Evolutionary conservation across 2,888 invertebrate species (phyloP), one percentile per base, ranked within the genome.

Genomic region (Lutraria lutraria): DNA sequence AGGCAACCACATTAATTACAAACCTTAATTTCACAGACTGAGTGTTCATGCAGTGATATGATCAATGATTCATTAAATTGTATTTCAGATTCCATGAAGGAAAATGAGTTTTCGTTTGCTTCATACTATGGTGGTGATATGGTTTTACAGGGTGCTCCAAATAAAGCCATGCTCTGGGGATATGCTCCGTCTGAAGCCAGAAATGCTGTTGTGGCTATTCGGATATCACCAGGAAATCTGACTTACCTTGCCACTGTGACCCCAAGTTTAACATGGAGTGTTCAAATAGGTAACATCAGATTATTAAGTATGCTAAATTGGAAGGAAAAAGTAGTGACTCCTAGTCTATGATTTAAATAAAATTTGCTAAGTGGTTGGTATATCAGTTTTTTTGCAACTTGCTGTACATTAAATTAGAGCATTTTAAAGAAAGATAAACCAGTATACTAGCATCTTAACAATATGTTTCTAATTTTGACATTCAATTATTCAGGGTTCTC

Each of bases 71-170:
- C n/a, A n/a, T n/a, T n/a, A n/a, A n/a, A n/a, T 43, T 54, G 13
- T 56, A 56, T 43, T 31, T 0, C 6, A 81, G 56, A 79, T 79
- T 34, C 16, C 34, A 25, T 34, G 16, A 34, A 79, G 31, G 34
- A 79, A 21, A 19, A 16, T 79, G 79, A 8, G 3, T 90, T 91
- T 21, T 87, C 89, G 0, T 91, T 92, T 90, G 92, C 92, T 0
- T 92, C 93, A 1, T 91, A 89, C 86, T 95, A 93, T 88, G 92
- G 91, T 16, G 92, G 94, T 84, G 91, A 95, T 88, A 95, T 95
- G 95, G 95, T 95, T 2, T 87, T 95, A 16, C 95, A 95, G 83
- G 88, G 89, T 43, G 92, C 90, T 0, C 95, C 95, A 0, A 76
- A 90, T 43, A 85, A 89, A 54, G 94, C 95, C 0, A 84, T 91